Evolutionary conservation across 1,140 invertebrate genomes (phyloP).

Genomic region (Aethina tumida): DNA sequence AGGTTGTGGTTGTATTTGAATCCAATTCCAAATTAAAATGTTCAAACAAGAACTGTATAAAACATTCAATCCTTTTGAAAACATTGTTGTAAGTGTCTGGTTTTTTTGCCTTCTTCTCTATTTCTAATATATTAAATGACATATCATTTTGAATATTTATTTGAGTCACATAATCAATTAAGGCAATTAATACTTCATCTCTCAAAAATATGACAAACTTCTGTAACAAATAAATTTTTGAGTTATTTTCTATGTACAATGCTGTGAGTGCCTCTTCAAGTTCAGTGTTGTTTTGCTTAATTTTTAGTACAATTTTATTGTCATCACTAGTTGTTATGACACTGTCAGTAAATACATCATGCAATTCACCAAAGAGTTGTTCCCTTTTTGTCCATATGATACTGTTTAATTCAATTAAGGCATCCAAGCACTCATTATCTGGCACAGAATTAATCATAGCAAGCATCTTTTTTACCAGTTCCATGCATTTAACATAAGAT

Average conservation of each 20-base stretch:
- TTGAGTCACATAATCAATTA: slow-evolving; percentile 42
- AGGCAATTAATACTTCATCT: slow-evolving; percentile 42
- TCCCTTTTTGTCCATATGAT: slow-evolving; percentile 33
- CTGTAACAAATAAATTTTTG: slow-evolving; percentile 9
- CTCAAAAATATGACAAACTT: slow-evolving; percentile 44
- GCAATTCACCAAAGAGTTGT: slow-evolving; percentile 33
- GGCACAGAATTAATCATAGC: neutral
- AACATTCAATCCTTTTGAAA: slow-evolving; percentile 46
- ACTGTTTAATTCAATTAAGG: neutral
- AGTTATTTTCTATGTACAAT: slow-evolving; percentile 11
- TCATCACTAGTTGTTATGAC: slow-evolving; percentile 32
- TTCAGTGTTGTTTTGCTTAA: slow-evolving; percentile 16
- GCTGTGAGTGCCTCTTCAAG: slow-evolving; percentile 16
- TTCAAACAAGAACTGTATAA: slow-evolving; percentile 49
- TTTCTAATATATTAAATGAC: slow-evolving; percentile 38
- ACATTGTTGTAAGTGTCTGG: slow-evolving; percentile 48
- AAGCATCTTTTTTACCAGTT: slow-evolving; percentile 22
- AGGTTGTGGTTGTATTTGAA: slow-evolving; percentile 45
- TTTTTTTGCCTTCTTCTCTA: slow-evolving; percentile 36
- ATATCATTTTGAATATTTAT: slow-evolving; percentile 37
- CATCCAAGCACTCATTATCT: neutral
- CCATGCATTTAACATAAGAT: slow-evolving; percentile 39
- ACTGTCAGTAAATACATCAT: slow-evolving; percentile 38
- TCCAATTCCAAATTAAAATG: slow-evolving; percentile 45
- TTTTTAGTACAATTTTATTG: slow-evolving; percentile 15